These are phyloP conservation scores for Oophaga sylvatica DNA, from an alignment of 2,797 vertebrate genomes.

Conservation along the genomic window DNA sequence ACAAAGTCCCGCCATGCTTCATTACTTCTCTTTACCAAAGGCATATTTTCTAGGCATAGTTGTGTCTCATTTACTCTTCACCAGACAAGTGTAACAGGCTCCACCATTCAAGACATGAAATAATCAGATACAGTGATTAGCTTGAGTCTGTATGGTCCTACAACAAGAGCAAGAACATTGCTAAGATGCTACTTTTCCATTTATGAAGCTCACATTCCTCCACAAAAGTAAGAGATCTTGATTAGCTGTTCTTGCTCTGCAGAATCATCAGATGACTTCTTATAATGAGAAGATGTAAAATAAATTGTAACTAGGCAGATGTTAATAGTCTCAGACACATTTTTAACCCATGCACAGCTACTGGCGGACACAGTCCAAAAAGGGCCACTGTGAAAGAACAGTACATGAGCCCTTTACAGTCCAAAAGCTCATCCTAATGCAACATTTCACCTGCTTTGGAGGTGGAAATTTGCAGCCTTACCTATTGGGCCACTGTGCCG, in stretches of 20 bases:
- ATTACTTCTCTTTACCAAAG: conserved; percentile 51
- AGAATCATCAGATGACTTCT: not conserved
- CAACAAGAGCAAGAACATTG: not conserved
- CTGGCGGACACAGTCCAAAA: too few relatives aligned
- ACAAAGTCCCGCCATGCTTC: conserved; percentile 47
- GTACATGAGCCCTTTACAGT: too few relatives aligned
- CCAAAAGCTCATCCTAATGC: too few relatives aligned
- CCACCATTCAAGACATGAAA: not conserved
- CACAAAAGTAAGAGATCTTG: not conserved
- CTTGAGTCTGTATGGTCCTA: not conserved
- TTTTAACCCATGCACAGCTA: too few relatives aligned
- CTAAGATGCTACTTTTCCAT: not conserved
- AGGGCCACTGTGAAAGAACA: too few relatives aligned
- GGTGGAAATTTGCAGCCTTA: too few relatives aligned
- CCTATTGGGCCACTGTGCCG: too few relatives aligned
- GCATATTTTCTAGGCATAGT: conserved; percentile 23
- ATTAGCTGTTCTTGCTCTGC: not conserved
- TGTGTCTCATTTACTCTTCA: conserved; percentile 32
- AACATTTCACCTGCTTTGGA: too few relatives aligned
- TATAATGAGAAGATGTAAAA: too few relatives aligned
- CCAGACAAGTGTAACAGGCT: conserved; percentile 35
- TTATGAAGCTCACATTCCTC: not conserved
- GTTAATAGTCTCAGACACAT: too few relatives aligned
- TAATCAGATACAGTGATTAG: conserved; percentile 7
- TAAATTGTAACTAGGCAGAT: too few relatives aligned